Evolutionary conservation across 2,888 invertebrate genomes (phyloP), one percentile per base, ranked within the genome.

Genomic region (Choristoneura rosaceana): DNA sequence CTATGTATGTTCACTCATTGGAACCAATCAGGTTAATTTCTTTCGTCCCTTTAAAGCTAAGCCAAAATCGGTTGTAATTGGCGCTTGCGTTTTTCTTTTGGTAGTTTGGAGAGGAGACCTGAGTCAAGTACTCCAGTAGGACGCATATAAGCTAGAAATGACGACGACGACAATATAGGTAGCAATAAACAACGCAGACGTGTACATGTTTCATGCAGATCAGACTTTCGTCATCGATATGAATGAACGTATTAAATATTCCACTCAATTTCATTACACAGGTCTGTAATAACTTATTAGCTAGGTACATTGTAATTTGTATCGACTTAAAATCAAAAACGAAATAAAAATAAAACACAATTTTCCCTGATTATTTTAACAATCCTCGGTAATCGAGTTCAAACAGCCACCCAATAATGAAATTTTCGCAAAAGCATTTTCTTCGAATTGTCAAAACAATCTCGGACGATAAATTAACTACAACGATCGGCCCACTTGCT

Each of bases 281-380:
- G 34, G 4, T 34, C 34, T 34, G 4, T 5, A 4, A 34, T 4
- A 34, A 34, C 4, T 34, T 25, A 25, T 25, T 25, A 25, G 25
- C 2, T 25, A 25, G 25, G 25, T 25, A 25, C 25, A 43, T 52
- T 52, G 7, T 17, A 17, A 17, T 52, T 52, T 52, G 8, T 52
- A 52, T 15, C 52, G 52, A 15, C 52, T 52, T 52, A 9, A 17
- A 17, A 52, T 52, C 15, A 15, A 52, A 52, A 17, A 15, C 8
- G 12, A 25, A 55, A 25, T 15, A 55, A 55, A 52, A 55, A 25
- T 25, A 25, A 25, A 3, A 7, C 25, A 25, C 25, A 12, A 25
- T 55, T 55, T 55, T 55, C 55, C 12, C 55, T 55, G 55, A 55
- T 55, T 10, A 55, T 3, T 55, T 52, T 55, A 55, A 17, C 55